Base-by-base conservation (phyloP, 2,113 vertebrate species). In the Bombycilla garrulus region DNA sequence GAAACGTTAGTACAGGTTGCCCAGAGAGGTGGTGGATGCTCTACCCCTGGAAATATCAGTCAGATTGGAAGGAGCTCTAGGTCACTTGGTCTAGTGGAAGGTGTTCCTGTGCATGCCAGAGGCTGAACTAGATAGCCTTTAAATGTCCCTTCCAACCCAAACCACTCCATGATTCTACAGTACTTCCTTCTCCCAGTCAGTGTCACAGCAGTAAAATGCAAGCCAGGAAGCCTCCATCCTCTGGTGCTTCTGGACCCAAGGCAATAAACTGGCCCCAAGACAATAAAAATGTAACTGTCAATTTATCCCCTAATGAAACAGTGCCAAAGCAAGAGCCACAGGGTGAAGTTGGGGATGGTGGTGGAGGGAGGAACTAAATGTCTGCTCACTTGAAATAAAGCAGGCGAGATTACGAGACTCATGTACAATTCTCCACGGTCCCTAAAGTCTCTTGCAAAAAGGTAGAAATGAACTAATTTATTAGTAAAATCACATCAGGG, bases 401-500 rank as follows among this genome's bases (percentile, higher is more conserved):
- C 96, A 92, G 85, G 95, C 66, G 2, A 91, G 96, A 97, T 97
- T 96, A 94, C 16, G 2, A 97, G 93, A 90, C 96, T 96, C 92
- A 21, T 96, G 97, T 96, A 97, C 97, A 98, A 98, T 98, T 98
- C 98, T 98, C 97, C 97, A 97, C n/a, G 87, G 97, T 97, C 98
- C 98, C 98, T 98, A 98, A 98, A 97, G 97, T 98, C 97, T 98
- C 98, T 97, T 95, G 97, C 28, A 87, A 95, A 97, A 98, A 98
- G 97, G 97, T 98, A 96, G 97, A 98, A 98, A 98, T 97, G 97
- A 98, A 98, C 98, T 98, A 98, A 98, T 98, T 98, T 98, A 98
- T 98, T 98, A 98, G 98, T 98, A 98, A 98, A 98, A 98, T 98
- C 97, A 98, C 98, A 98, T 98, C 98, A 98, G 97, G 93, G 96